Evolutionary conservation across 2,113 vertebrate species (phyloP), one percentile per base, ranked within the genome.

Genomic region (Corynorhinus townsendii): DNA sequence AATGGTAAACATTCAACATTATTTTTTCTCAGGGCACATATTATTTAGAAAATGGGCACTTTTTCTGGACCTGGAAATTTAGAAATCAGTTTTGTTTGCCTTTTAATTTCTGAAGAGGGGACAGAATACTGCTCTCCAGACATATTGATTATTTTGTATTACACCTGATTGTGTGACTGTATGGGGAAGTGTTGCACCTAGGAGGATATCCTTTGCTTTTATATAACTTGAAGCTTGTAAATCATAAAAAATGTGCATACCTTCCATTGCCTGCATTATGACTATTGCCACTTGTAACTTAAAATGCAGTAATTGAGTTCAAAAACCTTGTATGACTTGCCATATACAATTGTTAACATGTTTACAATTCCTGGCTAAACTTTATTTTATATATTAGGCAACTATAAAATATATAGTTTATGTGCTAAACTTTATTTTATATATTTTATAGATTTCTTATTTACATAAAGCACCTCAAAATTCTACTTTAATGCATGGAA

Each of bases 231-330:
- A 77, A 79, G 71, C 26, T 92, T 94, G 11, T 80, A n/a, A 49
- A 49, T 95, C 28, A 83, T 95, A 92, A 97, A 93, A 86, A 96
- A 93, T 83, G 45, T 83, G 49, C 87, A 90, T 95, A 52, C 82
- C 17, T 47, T 96, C 81, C 93, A 11, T 94, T 95, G 3, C 38
- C 2, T 14, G 3, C 11, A 73, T 52, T 95, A 35, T 97, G 91
- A 90, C 64, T 94, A 19, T 80, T 96, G 93, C 97, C 81, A 93
- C 75, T 80, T 76, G 77, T n/a, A 89, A 24, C 45, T 64, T 90
- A 91, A 49, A 71, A 94, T 69, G 12, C 28, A 88, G 68, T 16
- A 40, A 66, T 85, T 97, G 81, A 88, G 77, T 87, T 91, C 83
- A 81, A 68, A 96, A 81, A 68, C 5, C 47, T 95, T 94, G 66